These are phyloP conservation scores for Lacerta agilis DNA, from an alignment of 2,797 vertebrate species.

Conservation along the genomic window DNA sequence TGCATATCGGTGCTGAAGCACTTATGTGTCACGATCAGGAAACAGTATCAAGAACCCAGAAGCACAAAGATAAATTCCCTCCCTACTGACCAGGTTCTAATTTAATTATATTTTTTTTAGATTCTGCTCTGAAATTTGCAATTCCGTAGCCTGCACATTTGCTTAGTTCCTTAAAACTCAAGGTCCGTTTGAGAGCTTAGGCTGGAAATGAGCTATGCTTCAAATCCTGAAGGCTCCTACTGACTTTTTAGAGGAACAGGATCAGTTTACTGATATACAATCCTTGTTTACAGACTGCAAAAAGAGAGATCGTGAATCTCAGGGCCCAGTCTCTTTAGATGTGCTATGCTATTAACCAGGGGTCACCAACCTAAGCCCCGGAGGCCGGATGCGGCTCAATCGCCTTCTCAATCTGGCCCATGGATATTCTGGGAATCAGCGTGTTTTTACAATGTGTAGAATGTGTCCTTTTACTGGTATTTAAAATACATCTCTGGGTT, in stretches of 20 bases:
- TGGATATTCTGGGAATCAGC: fast-evolving
- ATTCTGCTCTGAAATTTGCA: not conserved
- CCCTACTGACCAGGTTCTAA: not conserved
- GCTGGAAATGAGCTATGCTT: not conserved
- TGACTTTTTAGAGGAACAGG: not conserved
- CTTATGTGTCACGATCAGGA: not conserved
- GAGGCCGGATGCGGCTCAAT: no score
- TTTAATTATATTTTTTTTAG: not conserved
- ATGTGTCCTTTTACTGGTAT: no score
- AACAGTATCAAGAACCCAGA: not conserved
- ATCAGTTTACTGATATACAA: not conserved
- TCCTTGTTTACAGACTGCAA: not conserved
- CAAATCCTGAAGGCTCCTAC: not conserved
- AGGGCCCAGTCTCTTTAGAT: not conserved
- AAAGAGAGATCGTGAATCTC: not conserved
- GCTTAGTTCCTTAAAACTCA: not conserved
- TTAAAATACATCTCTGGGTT: no score
- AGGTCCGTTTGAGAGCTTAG: not conserved
- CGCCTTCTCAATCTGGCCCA: no score
- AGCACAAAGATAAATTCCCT: not conserved
- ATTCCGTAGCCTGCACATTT: not conserved
- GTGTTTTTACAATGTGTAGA: no score
- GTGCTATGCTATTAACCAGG: not conserved
- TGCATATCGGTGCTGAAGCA: not conserved
- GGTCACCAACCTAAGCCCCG: no score